Evolutionary conservation across 2,888 invertebrate species (phyloP).

Genomic region (Agrilus mali): DNA sequence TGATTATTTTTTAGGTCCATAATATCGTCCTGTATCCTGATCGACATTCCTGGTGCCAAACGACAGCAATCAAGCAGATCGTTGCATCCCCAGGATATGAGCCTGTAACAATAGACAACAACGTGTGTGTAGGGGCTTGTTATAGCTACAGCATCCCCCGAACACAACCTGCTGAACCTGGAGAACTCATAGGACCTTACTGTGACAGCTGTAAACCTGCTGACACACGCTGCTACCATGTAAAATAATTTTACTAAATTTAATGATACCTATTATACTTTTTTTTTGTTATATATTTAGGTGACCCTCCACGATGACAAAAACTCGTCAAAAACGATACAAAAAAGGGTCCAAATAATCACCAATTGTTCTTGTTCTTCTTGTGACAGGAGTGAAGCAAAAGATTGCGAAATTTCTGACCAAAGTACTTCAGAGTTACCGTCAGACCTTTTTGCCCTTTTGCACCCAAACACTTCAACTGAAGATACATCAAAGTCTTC

Average conservation of each 20-base stretch:
- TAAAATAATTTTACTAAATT: slow-evolving; percentile 27
- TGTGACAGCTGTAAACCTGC: slow-evolving; percentile 59
- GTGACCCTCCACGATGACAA: slow-evolving; percentile 43
- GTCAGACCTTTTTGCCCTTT: slow-evolving; percentile 23
- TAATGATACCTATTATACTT: too few relatives aligned
- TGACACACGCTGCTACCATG: slow-evolving; percentile 50
- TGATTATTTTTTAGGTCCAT: slow-evolving; percentile 39
- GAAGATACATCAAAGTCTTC: slow-evolving; percentile 6
- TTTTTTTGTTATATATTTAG: too few relatives aligned
- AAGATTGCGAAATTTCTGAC: slow-evolving; percentile 35
- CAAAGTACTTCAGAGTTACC: slow-evolving; percentile 37
- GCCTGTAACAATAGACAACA: slow-evolving; percentile 52
- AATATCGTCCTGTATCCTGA: slow-evolving; percentile 58
- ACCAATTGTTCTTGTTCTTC: slow-evolving; percentile 52
- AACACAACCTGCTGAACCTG: slow-evolving; percentile 53
- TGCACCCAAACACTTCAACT: slow-evolving; percentile 17
- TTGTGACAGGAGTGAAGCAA: slow-evolving; percentile 38
- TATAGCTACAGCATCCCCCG: slow-evolving; percentile 58
- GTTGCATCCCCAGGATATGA: slow-evolving; percentile 52
- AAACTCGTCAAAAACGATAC: slow-evolving; percentile 38
- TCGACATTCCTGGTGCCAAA: slow-evolving; percentile 58
- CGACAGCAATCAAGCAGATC: slow-evolving; percentile 54
- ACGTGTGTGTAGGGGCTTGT: slow-evolving; percentile 58
- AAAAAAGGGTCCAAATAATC: slow-evolving; percentile 51
- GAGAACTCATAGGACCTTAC: slow-evolving; percentile 49